A percentile compares a stretch with the other conserved stretches of the same genome.
Conservation (phyloP, 2,888 invertebrate genomes). For the Drosophila niveifrons region DNA sequence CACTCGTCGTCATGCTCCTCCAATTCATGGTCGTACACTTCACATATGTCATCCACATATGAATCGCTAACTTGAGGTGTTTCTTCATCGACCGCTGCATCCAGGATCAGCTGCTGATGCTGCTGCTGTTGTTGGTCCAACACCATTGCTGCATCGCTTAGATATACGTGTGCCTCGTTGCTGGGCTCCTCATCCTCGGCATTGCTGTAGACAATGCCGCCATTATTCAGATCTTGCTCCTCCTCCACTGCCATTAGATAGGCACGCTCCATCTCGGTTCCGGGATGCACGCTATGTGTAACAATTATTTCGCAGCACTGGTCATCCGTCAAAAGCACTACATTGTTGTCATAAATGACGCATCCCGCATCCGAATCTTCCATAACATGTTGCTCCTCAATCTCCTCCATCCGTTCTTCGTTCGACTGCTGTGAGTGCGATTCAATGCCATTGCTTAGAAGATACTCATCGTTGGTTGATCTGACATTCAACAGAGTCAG, state of each 20-base stretch:
- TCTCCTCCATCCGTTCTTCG: conserved; percentile 23
- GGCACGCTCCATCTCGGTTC: conserved; percentile 46
- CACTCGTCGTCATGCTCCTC: conserved; percentile 68
- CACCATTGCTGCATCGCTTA: conserved; percentile 68
- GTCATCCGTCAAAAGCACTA: conserved; percentile 58
- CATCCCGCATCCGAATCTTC: conserved; percentile 36
- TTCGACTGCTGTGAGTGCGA: conserved; percentile 10
- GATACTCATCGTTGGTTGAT: conserved; percentile 24
- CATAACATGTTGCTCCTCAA: conserved; percentile 24
- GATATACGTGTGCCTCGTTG: conserved; percentile 53
- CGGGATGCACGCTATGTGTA: conserved; percentile 35
- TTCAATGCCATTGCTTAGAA: conserved; percentile 45
- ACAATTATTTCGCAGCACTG: conserved; percentile 70
- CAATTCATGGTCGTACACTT: conserved; percentile 66
- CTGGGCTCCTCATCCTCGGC: conserved; percentile 34
- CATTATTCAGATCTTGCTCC: conserved; percentile 34
- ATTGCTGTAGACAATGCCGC: conserved; percentile 23
- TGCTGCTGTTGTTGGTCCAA: conserved; percentile 41
- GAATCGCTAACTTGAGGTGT: conserved; percentile 33
- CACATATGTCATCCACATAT: conserved; percentile 65
- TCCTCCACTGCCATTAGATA: conserved; percentile 44
- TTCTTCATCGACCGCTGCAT: conserved; percentile 53
- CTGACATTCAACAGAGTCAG: conserved; percentile 35
- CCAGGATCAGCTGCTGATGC: conserved; percentile 37
- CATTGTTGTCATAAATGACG: conserved; percentile 65